Evolutionary conservation across 2,888 invertebrate genomes (phyloP), one percentile per base, ranked within the genome.

Genomic region (Gari tellinella): DNA sequence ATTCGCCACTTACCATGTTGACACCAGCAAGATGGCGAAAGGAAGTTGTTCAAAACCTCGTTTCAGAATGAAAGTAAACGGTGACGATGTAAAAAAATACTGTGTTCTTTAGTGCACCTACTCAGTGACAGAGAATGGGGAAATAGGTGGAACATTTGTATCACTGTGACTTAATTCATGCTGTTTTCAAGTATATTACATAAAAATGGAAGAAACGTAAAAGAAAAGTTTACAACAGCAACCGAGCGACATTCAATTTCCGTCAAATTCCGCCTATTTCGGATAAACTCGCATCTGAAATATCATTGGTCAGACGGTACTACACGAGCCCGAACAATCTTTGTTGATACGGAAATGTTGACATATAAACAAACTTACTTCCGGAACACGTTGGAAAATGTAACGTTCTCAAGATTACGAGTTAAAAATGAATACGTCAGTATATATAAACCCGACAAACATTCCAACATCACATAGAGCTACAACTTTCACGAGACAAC

Each of bases 381-480:
- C 69, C 76, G 67, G 81, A 80, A 80, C 84, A 84, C 84, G 84
- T 80, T 82, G 84, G 84, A 84, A 72, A 70, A 73, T 69, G 37
- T 31, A 25, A 72, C 72, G 57, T 45, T 37, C 55, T 31, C 38
- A 21, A 15, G 31, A 56, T 67, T 64, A 67, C 72, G 43, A 43
- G 41, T 23, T 58, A 62, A 61, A 68, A 55, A 65, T 65, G 23
- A 19, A n/a, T 19, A 48, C 23, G 19, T 21, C 21, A 21, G 21
- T 48, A 48, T 19, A 48, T 48, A 48, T 17, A 48, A 5, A 12
- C 21, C 12, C 17, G 12, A 12, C 4, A n/a, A 19, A 14, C 23
- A 19, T 19, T 48, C 17, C 19, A 17, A 48, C 48, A 12, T n/a
- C 31, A 31, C 10, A 7, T 10, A 31, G 31, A 7, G 31, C 31